Percentiles rank a stretch among this genome's conserved stretches.
These are phyloP conservation scores for Prietella phreatophila DNA, from an alignment of 2,113 vertebrate genomes.

Conservation along the genomic window DNA sequence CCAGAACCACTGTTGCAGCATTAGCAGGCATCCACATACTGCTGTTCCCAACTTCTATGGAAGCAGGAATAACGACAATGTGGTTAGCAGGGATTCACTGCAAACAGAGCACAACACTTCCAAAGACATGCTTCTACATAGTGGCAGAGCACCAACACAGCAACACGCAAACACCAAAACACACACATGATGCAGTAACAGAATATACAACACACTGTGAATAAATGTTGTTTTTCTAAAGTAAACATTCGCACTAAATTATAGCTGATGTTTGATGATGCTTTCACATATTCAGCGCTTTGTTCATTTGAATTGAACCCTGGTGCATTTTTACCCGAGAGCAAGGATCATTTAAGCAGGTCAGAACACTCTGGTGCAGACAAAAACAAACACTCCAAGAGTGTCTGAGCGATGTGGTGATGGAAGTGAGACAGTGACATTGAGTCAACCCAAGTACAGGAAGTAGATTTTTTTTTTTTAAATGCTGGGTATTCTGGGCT, in stretches of 20 bases:
- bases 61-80: slow-evolving; percentile 69
- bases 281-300: neutral
- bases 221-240: neutral
- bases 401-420: neutral
- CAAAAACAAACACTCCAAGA: neutral
- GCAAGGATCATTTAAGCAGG: neutral
- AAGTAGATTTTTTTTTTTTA: neutral
- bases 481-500: neutral
- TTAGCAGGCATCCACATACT: slow-evolving; percentile 96
- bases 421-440: neutral
- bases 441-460: neutral
- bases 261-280: neutral
- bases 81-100: slow-evolving; percentile 63
- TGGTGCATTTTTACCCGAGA: neutral
- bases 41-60: slow-evolving; percentile 92
- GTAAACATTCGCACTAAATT: neutral
- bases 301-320: neutral
- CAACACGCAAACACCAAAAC: neutral
- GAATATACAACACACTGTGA: neutral
- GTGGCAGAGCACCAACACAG: slow-evolving; percentile 41
- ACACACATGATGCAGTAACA: slow-evolving; percentile 5
- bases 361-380: neutral
- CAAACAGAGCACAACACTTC: slow-evolving; percentile 55
- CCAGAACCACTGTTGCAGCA: slow-evolving; percentile 86
- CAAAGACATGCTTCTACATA: slow-evolving; percentile 55